Conservation (phyloP, 2,113 vertebrate species). For the Sinocyclocheilus rhinocerous region DNA sequence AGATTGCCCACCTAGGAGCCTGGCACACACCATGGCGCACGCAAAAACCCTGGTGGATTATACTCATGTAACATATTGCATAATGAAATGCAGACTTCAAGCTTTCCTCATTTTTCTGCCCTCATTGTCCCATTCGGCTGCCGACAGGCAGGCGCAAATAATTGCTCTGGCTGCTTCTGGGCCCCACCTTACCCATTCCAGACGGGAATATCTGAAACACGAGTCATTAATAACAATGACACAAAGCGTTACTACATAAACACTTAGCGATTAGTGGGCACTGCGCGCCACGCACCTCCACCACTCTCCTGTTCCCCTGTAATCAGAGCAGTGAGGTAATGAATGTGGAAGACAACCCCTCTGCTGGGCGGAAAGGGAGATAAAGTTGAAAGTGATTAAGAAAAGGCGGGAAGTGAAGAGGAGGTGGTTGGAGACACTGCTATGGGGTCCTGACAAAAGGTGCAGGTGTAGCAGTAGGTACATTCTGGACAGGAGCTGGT, state of each 20-base stretch:
- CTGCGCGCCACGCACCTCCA: slow-evolving; percentile 51
- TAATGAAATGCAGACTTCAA: slow-evolving; percentile 76
- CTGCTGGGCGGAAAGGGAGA: slow-evolving; percentile 65
- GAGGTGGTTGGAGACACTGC: slow-evolving; percentile 47
- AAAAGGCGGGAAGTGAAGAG: slow-evolving; percentile 19
- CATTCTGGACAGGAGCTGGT: slow-evolving; percentile 62
- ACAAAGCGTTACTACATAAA: slow-evolving; percentile 68
- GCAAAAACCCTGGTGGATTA: slow-evolving; percentile 78
- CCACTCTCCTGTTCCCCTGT: slow-evolving; percentile 64
- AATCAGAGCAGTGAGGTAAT: slow-evolving; percentile 65
- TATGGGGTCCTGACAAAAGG: slow-evolving; percentile 58
- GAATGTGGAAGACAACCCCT: slow-evolving; percentile 62
- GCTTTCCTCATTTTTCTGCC: slow-evolving; percentile 59
- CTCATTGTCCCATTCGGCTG: slow-evolving; percentile 72
- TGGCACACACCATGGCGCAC: slow-evolving; percentile 75
- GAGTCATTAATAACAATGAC: slow-evolving; percentile 66
- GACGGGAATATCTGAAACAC: slow-evolving; percentile 17
- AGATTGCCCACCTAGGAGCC: slow-evolving; percentile 82
- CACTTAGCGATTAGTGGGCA: slow-evolving; percentile 52
- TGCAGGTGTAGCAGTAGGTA: slow-evolving; percentile 70
- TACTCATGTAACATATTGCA: slow-evolving; percentile 77
- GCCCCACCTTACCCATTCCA: slow-evolving; percentile 16
- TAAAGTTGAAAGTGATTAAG: slow-evolving; percentile 71
- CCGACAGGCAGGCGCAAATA: slow-evolving; percentile 68
- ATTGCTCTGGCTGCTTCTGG: slow-evolving; percentile 53